Evolutionary conservation across 2,888 invertebrate species (phyloP).

Genomic region (Phrixothrix hirtus): DNA sequence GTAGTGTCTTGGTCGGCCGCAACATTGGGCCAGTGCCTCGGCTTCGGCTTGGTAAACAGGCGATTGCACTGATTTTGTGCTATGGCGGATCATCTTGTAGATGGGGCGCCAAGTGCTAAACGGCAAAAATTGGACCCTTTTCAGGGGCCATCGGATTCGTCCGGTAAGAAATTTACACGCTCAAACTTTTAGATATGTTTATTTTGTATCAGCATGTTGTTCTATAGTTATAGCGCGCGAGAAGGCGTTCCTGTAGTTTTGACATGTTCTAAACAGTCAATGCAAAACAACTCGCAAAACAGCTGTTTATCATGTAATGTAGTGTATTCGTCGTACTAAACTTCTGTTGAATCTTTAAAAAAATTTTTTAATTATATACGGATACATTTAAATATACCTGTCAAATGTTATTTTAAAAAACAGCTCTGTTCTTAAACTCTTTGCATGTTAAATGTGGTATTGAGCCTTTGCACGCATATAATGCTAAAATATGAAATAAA

Average conservation of each 20-base stretch:
- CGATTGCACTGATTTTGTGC: slow-evolving; percentile 49
- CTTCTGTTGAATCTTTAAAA: not conserved
- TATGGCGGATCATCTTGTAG: slow-evolving; percentile 94
- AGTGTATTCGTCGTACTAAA: slow-evolving; percentile 4
- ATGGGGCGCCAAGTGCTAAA: slow-evolving; percentile 92
- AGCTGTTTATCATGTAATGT: slow-evolving; percentile 37
- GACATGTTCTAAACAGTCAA: slow-evolving; percentile 42
- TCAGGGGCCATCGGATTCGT: slow-evolving; percentile 78
- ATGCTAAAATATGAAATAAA: slow-evolving; percentile 11
- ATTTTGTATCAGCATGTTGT: slow-evolving; percentile 45
- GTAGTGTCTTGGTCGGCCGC: slow-evolving; percentile 53
- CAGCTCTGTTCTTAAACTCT: slow-evolving; percentile 44
- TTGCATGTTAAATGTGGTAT: slow-evolving; percentile 40
- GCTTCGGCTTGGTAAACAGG: slow-evolving; percentile 71
- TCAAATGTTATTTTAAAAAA: too few relatives aligned
- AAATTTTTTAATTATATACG: too few relatives aligned
- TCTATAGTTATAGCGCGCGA: slow-evolving; percentile 47
- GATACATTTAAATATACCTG: too few relatives aligned
- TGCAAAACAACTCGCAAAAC: slow-evolving; percentile 41
- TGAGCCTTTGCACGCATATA: slow-evolving; percentile 23
- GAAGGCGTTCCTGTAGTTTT: slow-evolving; percentile 49
- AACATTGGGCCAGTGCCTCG: slow-evolving; percentile 59
- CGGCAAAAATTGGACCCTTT: slow-evolving; percentile 90
- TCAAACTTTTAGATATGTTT: slow-evolving; percentile 27
- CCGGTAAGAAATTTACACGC: slow-evolving; percentile 65